A percentile compares a stretch with the other conserved stretches of the same genome.
These are phyloP conservation scores for Rattus rattus DNA, from an alignment of 2,113 vertebrate genomes.

Conservation along the genomic window DNA sequence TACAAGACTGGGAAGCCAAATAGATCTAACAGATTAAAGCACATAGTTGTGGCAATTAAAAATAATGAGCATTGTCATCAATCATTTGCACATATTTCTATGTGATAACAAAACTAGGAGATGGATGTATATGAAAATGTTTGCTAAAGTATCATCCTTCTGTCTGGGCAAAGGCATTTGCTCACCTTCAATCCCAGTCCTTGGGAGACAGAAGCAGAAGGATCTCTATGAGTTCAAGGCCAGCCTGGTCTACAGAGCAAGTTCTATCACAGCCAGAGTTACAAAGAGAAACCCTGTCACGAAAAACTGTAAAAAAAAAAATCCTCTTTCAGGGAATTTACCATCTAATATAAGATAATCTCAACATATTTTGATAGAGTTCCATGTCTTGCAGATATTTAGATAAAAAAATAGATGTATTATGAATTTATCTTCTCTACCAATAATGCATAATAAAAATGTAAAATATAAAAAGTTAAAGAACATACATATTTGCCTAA, in stretches of 20 bases:
- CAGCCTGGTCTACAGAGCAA: no score
- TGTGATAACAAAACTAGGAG: background rate
- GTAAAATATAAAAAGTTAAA: background rate
- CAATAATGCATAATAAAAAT: background rate
- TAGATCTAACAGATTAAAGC: background rate
- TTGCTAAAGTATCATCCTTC: background rate
- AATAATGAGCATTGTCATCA: background rate
- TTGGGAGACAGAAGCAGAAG: no score
- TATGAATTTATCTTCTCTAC: background rate
- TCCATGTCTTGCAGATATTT: background rate
- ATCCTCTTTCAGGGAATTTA: background rate
- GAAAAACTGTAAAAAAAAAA: no score
- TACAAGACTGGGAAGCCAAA: background rate
- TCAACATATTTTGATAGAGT: background rate
- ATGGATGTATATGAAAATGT: background rate
- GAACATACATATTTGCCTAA: background rate
- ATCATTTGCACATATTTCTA: background rate
- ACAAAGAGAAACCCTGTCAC: no score
- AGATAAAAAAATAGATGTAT: background rate
- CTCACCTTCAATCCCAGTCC: no score
- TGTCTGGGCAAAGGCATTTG: no score
- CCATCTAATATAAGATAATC: background rate
- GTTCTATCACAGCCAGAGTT: no score
- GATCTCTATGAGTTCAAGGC: no score
- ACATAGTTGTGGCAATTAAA: background rate